Evolutionary conservation across 2,113 vertebrate species (phyloP).

Genomic region (Microcebus tavaratra): DNA sequence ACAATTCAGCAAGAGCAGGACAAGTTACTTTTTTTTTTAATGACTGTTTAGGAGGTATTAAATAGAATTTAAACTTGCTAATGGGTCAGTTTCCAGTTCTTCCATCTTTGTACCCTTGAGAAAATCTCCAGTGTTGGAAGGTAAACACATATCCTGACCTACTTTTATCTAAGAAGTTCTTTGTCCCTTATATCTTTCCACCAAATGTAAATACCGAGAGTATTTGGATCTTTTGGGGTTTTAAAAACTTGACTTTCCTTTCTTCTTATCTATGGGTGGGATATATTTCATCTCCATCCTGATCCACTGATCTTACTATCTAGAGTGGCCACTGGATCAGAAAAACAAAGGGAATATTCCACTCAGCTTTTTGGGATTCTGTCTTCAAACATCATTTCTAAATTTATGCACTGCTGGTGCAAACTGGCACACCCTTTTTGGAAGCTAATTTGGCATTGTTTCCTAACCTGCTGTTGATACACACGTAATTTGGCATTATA

Average conservation of each 20-base stretch:
- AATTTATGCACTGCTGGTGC: neutral
- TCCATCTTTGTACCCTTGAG: neutral
- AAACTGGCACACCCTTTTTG: neutral
- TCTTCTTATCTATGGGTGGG: neutral
- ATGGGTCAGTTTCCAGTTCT: neutral
- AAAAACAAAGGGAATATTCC: neutral
- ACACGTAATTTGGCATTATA: neutral
- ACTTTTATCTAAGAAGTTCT: conserved; percentile 14
- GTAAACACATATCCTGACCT: neutral
- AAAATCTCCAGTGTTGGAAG: neutral
- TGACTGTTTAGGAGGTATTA: neutral
- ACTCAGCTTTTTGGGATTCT: neutral
- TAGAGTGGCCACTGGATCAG: neutral
- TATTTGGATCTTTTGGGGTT: neutral
- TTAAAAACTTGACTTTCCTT: neutral
- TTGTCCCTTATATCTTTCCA: neutral
- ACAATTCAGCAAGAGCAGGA: neutral
- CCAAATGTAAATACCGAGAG: neutral
- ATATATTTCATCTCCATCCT: neutral
- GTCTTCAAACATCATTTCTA: neutral
- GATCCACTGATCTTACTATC: neutral
- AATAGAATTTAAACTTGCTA: neutral
- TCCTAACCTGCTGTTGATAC: neutral
- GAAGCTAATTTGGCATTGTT: neutral
- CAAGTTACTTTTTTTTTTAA: neutral